Base-by-base conservation (phyloP, 2,888 invertebrate species). In the Anticlea derivata region DNA sequence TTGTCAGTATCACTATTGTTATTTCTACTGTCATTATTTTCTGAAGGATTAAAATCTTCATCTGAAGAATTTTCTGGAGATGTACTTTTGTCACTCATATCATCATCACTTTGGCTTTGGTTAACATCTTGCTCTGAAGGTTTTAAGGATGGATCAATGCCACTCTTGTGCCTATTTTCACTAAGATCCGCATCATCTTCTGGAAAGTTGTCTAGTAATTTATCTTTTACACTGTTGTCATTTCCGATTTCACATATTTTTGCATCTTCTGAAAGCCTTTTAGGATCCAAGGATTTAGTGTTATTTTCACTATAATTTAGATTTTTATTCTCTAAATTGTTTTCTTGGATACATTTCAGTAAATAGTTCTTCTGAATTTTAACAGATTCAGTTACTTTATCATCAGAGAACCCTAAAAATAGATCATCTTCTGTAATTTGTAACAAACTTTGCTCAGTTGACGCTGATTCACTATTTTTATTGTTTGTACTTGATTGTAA, bases 361-460 rank as follows among this genome's bases (percentile, higher is more conserved):
- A 48, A 30, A 30, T 26, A 26, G 5, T 20, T 17, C 8, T 34
- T 27, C 13, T 47, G 30, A 7, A 40, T 20, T 30, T 12, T 41
- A 5, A 46, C 38, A 33, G 38, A 27, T 22, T 37, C 47, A 30
- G 24, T 38, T 7, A 50, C 39, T 27, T 38, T 33, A n/a, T 50
- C 22, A 39, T 46, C 43, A 49, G 73, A 52, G 54, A 83, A 84
- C 1, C 82, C 83, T 10, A 72, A 52, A 61, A 82, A 78, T 48
- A 77, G 77, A 58, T 79, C 74, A 22, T 48, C 31, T 55, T 80
- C 78, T 44, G 76, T 75, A 20, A 56, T 72, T 62, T 73, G 65
- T 1, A 73, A 57, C 1, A 64, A 62, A 62, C 61, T 71, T 7
- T 60, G 46, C 56, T 69, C 67, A 45, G 53, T 38, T 23, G 24